Conservation (phyloP, 2,113 vertebrate species). For the Rana temporaria region DNA sequence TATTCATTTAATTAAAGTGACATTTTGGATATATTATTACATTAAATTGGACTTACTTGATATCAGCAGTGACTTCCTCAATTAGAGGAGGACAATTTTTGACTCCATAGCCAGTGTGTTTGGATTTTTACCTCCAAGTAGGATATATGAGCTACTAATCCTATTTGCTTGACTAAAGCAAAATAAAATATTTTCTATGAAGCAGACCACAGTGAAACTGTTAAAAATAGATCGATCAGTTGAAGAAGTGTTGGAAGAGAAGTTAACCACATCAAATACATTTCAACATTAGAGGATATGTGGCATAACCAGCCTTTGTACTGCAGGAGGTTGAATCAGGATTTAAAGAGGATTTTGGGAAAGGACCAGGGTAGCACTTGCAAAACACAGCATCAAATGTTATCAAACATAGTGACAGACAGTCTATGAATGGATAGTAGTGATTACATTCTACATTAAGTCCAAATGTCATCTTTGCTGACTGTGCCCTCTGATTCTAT, state of each 20-base stretch:
- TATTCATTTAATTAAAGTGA: no score
- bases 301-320: conserved; percentile 1
- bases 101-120: no score
- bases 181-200: background rate
- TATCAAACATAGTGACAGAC: conserved; percentile 49
- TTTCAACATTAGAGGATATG: conserved; percentile 13
- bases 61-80: no score
- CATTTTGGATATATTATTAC: no score
- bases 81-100: no score
- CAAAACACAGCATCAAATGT: conserved; percentile 46
- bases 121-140: no score
- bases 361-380: conserved; percentile 44
- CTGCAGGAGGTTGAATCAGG: conserved; percentile 33
- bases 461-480: conserved; percentile 59
- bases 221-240: conserved; percentile 16
- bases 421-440: conserved; percentile 56
- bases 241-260: background rate
- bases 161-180: background rate
- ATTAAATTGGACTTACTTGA: no score
- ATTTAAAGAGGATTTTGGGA: conserved; percentile 33
- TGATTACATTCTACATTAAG: conserved; percentile 58
- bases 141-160: no score
- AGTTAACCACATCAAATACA: conserved; percentile 12
- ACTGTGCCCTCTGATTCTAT: conserved; percentile 58
- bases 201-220: background rate